Evolutionary conservation across 2,797 vertebrate genomes (phyloP).

Genomic region (Betta splendens): DNA sequence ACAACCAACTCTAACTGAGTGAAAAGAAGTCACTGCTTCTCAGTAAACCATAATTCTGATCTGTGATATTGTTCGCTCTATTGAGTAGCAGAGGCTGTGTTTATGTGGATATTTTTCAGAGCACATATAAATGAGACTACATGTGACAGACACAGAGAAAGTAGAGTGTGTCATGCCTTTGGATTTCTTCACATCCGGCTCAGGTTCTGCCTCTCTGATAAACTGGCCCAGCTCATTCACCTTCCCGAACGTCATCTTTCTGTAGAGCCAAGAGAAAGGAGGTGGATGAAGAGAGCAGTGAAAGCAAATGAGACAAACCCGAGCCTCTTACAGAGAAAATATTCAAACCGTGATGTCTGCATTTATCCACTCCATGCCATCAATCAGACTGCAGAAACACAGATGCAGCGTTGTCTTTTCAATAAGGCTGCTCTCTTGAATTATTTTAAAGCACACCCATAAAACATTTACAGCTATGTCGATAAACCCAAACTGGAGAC

Average conservation of each 20-base stretch:
- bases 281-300: constrained; percentile 15
- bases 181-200: constrained; percentile 98
- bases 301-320: constrained; percentile 17
- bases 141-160: constrained; percentile 23
- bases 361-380: constrained; percentile 1
- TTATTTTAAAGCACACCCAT: constrained; percentile 13
- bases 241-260: constrained; percentile 97
- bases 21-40: constrained; percentile 3
- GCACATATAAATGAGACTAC: constrained; percentile 26
- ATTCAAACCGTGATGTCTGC: not conserved
- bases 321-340: constrained; percentile 9
- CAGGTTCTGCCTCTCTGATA: constrained; percentile 97
- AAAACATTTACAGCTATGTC: constrained; percentile 9
- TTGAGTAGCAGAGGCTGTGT: constrained; percentile 19
- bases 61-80: constrained; percentile 19
- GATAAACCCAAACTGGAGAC: constrained; percentile 10
- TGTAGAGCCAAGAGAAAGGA: constrained; percentile 66
- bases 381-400: not conserved
- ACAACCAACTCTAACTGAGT: not conserved
- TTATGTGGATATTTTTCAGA: constrained; percentile 15
- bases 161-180: constrained; percentile 85
- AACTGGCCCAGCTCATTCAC: constrained; percentile 98
- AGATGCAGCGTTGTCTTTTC: constrained; percentile 27
- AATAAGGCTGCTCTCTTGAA: constrained; percentile 3
- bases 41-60: not conserved